phyloP scores from a whole-genome alignment of 1,140 invertebrate genomes.

The Octopus bimaculoides region DNA sequence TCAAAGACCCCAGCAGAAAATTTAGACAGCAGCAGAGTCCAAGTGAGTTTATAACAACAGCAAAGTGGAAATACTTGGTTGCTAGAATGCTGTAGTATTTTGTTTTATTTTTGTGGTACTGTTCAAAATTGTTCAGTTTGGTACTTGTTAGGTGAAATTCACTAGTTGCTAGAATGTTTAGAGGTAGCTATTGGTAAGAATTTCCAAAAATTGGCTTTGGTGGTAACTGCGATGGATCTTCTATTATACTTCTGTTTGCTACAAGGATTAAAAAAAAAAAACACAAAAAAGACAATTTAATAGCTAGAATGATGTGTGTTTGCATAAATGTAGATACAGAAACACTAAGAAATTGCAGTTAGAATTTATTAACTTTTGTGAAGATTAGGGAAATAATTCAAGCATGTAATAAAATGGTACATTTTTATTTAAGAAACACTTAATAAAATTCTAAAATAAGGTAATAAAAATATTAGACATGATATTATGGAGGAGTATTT shows the following conservation, averaged over 20 bases:
- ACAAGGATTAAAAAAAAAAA: neutral
- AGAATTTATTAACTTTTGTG: neutral
- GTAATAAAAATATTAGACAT: neutral
- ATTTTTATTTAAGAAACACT: neutral
- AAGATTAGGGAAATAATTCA: neutral
- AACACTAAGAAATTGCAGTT: neutral
- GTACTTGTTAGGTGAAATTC: too few relatives aligned
- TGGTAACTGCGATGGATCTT: slow-evolving; percentile 11
- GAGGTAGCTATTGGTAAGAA: neutral
- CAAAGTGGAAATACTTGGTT: too few relatives aligned
- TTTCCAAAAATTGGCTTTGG: slow-evolving; percentile 11
- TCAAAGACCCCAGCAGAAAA: too few relatives aligned
- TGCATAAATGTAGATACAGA: neutral
- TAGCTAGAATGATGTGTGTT: neutral
- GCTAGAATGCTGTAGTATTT: too few relatives aligned
- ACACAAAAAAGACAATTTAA: neutral
- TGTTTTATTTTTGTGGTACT: too few relatives aligned
- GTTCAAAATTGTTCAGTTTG: too few relatives aligned
- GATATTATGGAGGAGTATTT: too few relatives aligned
- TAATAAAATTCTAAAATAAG: neutral
- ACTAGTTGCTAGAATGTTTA: neutral
- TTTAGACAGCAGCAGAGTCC: too few relatives aligned
- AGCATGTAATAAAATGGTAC: neutral
- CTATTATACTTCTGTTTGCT: slow-evolving; percentile 10
- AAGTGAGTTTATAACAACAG: too few relatives aligned